Evolutionary conservation across 2,888 invertebrate genomes (phyloP).

Genomic region (Eupithecia vulgata): DNA sequence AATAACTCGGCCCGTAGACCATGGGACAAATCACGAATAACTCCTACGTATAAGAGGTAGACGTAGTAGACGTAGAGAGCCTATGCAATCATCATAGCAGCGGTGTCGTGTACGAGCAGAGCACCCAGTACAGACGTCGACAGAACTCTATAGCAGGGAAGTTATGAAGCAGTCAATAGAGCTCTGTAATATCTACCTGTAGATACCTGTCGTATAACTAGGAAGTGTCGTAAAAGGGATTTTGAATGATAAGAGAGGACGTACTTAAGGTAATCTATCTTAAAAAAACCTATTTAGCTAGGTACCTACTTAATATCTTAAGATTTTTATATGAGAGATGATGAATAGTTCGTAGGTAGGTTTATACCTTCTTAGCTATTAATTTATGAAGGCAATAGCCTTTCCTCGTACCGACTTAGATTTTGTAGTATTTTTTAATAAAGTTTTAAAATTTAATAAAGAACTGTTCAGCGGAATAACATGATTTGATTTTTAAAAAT

Average conservation of each 20-base stretch:
- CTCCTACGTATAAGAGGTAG: not conserved
- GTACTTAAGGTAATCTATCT: constrained; percentile 4
- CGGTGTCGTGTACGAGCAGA: not conserved
- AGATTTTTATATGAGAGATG: not conserved
- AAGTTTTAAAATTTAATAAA: no score
- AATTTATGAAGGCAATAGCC: not conserved
- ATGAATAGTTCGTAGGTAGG: not conserved
- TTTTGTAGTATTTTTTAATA: no score
- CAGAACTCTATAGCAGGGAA: constrained; percentile 7
- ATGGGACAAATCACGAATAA: not conserved
- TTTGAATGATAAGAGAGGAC: not conserved
- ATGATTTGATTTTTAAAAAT: no score
- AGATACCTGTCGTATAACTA: not conserved
- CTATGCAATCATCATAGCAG: not conserved
- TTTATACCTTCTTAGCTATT: not conserved
- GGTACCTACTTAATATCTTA: not conserved
- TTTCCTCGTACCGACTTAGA: no score
- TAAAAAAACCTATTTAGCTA: not conserved
- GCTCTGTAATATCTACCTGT: not conserved
- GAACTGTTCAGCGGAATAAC: no score
- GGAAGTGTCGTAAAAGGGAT: not conserved
- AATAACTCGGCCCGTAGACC: not conserved
- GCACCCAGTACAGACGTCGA: constrained; percentile 3
- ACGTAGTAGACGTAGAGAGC: no score
- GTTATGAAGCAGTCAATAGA: not conserved